Conservation (phyloP, 2,888 invertebrate species). For the Nymphalis c-album region DNA sequence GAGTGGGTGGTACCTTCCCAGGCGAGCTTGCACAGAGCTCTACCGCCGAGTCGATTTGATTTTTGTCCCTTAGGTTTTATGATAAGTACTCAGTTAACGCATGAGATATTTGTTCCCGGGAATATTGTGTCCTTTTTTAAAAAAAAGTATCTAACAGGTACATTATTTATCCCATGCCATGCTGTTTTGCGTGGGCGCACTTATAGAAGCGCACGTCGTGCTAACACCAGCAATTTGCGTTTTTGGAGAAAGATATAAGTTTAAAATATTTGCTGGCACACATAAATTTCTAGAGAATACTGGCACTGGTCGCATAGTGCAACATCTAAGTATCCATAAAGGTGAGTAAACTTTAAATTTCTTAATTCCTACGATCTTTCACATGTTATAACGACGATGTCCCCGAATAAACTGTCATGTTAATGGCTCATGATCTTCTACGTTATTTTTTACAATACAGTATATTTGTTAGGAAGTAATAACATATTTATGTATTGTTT, state of each 20-base stretch:
- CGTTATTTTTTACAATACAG: no score
- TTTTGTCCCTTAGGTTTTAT: no score
- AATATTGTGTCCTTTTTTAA: neutral
- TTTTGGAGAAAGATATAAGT: slow-evolving; percentile 61
- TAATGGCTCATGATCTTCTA: no score
- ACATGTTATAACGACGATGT: no score
- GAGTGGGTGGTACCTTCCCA: no score
- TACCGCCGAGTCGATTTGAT: no score
- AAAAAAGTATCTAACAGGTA: slow-evolving; percentile 49
- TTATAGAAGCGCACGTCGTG: slow-evolving; percentile 70
- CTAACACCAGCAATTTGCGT: slow-evolving; percentile 69
- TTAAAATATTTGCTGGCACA: slow-evolving; percentile 60
- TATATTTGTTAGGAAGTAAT: no score
- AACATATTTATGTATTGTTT: no score
- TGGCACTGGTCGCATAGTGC: slow-evolving; percentile 52
- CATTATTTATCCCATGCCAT: slow-evolving; percentile 68
- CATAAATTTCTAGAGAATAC: slow-evolving; percentile 58
- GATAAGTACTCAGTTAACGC: neutral
- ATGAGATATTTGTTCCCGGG: no score
- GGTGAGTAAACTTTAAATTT: slow-evolving; percentile 44
- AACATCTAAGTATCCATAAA: slow-evolving; percentile 65
- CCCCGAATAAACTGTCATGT: no score
- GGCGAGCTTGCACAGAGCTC: no score
- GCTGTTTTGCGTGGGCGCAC: slow-evolving; percentile 66
- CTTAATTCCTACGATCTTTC: no score